Base-by-base conservation (phyloP, 2,797 vertebrate genomes). In the Pseudotriccus pelzelni region DNA sequence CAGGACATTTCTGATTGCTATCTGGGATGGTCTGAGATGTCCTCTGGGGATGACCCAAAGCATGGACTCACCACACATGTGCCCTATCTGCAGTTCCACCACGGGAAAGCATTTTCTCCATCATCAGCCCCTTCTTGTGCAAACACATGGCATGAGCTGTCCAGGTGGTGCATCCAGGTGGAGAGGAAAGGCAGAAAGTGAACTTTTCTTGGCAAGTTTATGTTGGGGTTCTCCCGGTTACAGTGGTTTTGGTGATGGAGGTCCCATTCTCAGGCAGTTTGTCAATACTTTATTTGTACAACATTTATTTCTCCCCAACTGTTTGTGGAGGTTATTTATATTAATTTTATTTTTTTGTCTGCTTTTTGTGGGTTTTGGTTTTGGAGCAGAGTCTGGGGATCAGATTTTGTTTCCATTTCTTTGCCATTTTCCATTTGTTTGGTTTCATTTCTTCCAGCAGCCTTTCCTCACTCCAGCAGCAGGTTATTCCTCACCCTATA, bases 81-180 rank as follows among this genome's bases (percentile, higher is more conserved):
- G 2, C 12, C 50, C 10, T 2, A 1, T 21, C 9, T 63, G 28
- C 22, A 41, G 21, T 2, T 3, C 11, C 0, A 0, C 16, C 20
- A 9, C 9, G 7, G 39, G 47, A 58, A 67, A 20, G 15, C 2
- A 0, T 68, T 81, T 7, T 4, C 39, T 68, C 15, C 46, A 69
- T 69, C 47, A 52, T 32, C 2, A 3, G 9, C 12, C 3, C 4
- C 25, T 56, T 21, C 8, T 49, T 5, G 1, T 39, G 17, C 2
- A 25, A 78, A 7, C 12, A 69, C 0, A 0, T 1, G 7, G 19
- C 34, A 36, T 17, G 23, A 82, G 24, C 27, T 34, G 15, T 63
- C 34, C 8, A 14, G 9, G 4, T 43, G 46, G 12, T 10, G 28
- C 6, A 62, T 47, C 24, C 32, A 41, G 22, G 6, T 8, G 11